phyloP scores from a whole-genome alignment of 2,888 invertebrate genomes.

The Iphiclides podalirius region DNA sequence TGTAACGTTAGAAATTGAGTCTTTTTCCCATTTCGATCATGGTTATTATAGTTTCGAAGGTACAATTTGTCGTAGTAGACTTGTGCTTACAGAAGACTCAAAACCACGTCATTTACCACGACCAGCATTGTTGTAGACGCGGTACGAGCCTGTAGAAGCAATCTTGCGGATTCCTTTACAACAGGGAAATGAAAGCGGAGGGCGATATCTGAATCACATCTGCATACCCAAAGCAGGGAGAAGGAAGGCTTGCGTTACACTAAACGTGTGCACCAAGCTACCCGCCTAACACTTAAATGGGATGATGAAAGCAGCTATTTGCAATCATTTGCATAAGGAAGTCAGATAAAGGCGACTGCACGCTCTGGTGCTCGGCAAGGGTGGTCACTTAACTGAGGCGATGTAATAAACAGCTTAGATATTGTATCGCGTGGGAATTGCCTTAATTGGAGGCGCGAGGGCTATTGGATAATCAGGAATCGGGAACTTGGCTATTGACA shows the following conservation, averaged over 20 bases:
- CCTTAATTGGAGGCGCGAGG: slow-evolving; percentile 30
- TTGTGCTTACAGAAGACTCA: no score
- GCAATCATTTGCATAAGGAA: slow-evolving; percentile 71
- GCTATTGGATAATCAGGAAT: slow-evolving; percentile 26
- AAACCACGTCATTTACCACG: no score
- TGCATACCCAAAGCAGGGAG: slow-evolving; percentile 23
- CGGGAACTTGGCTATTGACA: slow-evolving; percentile 1
- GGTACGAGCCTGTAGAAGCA: neutral
- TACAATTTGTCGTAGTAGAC: no score
- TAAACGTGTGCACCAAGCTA: slow-evolving; percentile 19
- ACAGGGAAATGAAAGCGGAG: neutral
- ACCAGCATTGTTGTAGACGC: no score
- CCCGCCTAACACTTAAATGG: slow-evolving; percentile 24
- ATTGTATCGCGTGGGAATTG: slow-evolving; percentile 30
- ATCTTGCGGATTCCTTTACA: neutral
- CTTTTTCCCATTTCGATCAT: no score
- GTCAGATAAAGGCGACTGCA: slow-evolving; percentile 50
- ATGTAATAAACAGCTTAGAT: slow-evolving; percentile 31
- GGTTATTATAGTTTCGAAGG: no score
- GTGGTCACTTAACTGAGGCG: slow-evolving; percentile 42
- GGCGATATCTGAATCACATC: slow-evolving; percentile 5
- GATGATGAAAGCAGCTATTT: slow-evolving; percentile 54
- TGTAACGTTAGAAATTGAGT: no score
- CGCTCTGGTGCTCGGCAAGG: slow-evolving; percentile 38
- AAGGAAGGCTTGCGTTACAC: slow-evolving; percentile 36